Percentiles rank a stretch among this genome's conserved stretches.
These are phyloP conservation scores for Sebastes itinus DNA, from an alignment of 2,797 vertebrate species.

Conservation along the genomic window DNA sequence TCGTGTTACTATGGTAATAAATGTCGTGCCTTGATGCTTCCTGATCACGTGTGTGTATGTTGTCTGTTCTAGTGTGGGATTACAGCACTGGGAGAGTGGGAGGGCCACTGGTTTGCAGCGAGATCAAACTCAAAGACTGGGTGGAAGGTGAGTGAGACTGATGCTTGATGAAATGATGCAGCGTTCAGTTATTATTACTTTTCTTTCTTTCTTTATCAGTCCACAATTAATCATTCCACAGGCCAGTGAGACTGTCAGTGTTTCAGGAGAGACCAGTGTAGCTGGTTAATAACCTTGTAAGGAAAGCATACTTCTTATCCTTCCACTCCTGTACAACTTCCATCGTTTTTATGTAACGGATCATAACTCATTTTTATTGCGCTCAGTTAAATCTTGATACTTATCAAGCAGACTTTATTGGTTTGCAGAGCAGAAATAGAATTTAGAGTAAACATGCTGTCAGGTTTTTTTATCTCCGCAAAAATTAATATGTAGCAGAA, in stretches of 20 bases:
- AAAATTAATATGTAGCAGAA: not conserved
- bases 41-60: constrained; percentile 9
- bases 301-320: constrained; percentile 38
- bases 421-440: not conserved
- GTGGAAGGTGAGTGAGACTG: constrained; percentile 87
- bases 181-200: not conserved
- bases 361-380: constrained; percentile 48
- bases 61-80: constrained; percentile 89
- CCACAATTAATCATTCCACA: not conserved
- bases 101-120: constrained; percentile 92
- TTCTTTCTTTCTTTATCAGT: not conserved
- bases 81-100: constrained; percentile 96
- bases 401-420: constrained; percentile 31
- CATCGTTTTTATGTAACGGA: not conserved
- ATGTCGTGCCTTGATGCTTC: constrained; percentile 31
- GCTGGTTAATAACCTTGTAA: constrained; percentile 55
- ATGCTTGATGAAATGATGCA: not conserved
- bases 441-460: constrained; percentile 20
- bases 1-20: constrained; percentile 63
- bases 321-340: not conserved
- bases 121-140: constrained; percentile 95
- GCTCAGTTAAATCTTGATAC: constrained; percentile 25
- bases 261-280: constrained; percentile 5
- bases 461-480: not conserved
- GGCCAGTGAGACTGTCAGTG: not conserved